phyloP scores from a whole-genome alignment of 1,140 invertebrate species.

The Leptinotarsa texana region DNA sequence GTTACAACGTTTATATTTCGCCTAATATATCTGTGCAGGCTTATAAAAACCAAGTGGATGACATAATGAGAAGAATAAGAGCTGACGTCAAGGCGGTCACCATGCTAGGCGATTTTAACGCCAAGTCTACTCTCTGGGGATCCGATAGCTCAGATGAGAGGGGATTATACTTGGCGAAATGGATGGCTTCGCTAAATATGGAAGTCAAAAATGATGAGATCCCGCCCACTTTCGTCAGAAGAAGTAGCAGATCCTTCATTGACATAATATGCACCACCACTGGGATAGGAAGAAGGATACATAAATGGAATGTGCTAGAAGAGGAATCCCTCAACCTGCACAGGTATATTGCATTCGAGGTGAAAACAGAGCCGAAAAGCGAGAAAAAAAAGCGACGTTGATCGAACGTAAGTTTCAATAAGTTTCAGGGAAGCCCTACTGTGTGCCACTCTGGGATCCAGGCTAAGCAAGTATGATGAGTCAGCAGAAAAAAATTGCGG shows the following conservation, averaged over 20 bases:
- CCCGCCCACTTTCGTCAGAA: neutral
- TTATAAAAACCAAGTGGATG: neutral
- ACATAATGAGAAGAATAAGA: neutral
- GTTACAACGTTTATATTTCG: neutral
- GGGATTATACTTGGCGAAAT: neutral
- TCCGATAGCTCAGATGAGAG: neutral
- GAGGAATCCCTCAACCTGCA: neutral
- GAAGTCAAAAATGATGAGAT: neutral
- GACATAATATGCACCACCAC: too few relatives aligned
- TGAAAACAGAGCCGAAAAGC: neutral
- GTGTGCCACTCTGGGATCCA: neutral
- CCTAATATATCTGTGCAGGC: neutral
- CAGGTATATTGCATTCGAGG: neutral
- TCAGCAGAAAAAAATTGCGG: neutral
- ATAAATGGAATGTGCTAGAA: neutral
- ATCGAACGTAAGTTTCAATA: too few relatives aligned
- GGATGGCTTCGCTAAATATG: neutral
- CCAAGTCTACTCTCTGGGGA: neutral
- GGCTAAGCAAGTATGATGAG: neutral
- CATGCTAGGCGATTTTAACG: neutral
- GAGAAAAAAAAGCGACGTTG: neutral
- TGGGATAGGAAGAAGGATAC: neutral
- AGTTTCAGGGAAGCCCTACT: neutral
- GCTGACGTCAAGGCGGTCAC: neutral
- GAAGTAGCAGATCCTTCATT: neutral